Base-by-base conservation (phyloP, 1,140 invertebrate species). In the Caenorhabditis remanei region DNA sequence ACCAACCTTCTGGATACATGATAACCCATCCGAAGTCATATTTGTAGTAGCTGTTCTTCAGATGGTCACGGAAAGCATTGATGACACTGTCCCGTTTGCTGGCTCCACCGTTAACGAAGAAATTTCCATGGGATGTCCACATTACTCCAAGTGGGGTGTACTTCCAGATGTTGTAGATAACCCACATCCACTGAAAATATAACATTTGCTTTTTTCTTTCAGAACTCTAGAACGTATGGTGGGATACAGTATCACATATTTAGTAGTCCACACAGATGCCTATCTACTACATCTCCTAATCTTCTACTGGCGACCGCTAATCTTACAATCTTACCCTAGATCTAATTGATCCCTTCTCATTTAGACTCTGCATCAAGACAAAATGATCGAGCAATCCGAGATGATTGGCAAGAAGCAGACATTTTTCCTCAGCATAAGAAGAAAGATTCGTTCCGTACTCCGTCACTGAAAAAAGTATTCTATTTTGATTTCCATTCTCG, bases 311-410 rank as follows among this genome's bases (percentile, higher is more conserved):
- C n/a, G n/a, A n/a, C n/a, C 19, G 46, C 2, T 40, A 6, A 19
- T 55, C 32, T 13, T 5, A 14, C 46, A 87, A 87, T 71, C 83
- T 84, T 46, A 91, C 90, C 65, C 87, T 85, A 65, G 90, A 90
- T 46, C 91, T 79, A 8, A 92, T 50, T n/a, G 86, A 75, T 55
- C 86, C 85, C 56, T 92, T 92, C 84, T 91, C 87, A 61, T 91
- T 82, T 46, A 92, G 90, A 40, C 91, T 88, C 16, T 89, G 91
- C 91, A 92, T 92, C 40, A 92, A 55, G 50, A 89, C 89, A 58
- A 92, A 92, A 58, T 92, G 91, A 86, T 92, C 91, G 9, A 92
- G 85, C 13, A 92, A 83, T 8, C 91, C 91, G 16, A 92, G 88
- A 85, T 92, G 91, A 83, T 92, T 92, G 7, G 87, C 61, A 7